Conservation (phyloP, 2,888 invertebrate genomes). For the Isotomurus palustris region DNA sequence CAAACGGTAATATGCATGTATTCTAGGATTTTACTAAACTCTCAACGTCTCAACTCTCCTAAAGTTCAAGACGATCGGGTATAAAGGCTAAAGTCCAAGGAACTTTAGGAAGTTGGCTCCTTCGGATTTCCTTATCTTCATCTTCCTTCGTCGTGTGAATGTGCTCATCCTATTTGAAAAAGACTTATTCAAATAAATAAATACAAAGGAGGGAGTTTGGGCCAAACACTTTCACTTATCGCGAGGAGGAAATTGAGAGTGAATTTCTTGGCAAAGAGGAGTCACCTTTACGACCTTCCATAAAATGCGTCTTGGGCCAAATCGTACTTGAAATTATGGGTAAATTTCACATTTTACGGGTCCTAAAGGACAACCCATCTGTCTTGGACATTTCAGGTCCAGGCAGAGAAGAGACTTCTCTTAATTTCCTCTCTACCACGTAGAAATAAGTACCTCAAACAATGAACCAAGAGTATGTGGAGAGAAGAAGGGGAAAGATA, state of each 20-base stretch:
- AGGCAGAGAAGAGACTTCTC: slow-evolving; percentile 5
- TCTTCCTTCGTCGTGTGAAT: too few relatives aligned
- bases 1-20: too few relatives aligned
- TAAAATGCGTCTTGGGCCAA: slow-evolving; percentile 4
- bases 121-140: too few relatives aligned
- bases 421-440: background rate
- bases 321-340: slow-evolving; percentile 8
- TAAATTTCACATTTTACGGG: slow-evolving; percentile 6
- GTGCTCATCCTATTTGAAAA: too few relatives aligned
- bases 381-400: slow-evolving; percentile 12
- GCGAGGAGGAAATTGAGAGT: background rate
- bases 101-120: too few relatives aligned
- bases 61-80: too few relatives aligned
- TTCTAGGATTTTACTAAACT: too few relatives aligned
- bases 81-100: too few relatives aligned
- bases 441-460: slow-evolving; percentile 3
- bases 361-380: slow-evolving; percentile 4
- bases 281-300: slow-evolving; percentile 8
- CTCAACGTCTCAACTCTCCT: too few relatives aligned
- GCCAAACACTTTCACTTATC: too few relatives aligned
- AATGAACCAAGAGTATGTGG: background rate
- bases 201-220: too few relatives aligned
- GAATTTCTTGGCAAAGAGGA: slow-evolving; percentile 10
- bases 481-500: background rate
- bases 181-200: too few relatives aligned